A percentile compares a stretch with the other conserved stretches of the same genome.
Conservation (phyloP, 2,888 invertebrate species). For the Netelia fuscicornis region DNA sequence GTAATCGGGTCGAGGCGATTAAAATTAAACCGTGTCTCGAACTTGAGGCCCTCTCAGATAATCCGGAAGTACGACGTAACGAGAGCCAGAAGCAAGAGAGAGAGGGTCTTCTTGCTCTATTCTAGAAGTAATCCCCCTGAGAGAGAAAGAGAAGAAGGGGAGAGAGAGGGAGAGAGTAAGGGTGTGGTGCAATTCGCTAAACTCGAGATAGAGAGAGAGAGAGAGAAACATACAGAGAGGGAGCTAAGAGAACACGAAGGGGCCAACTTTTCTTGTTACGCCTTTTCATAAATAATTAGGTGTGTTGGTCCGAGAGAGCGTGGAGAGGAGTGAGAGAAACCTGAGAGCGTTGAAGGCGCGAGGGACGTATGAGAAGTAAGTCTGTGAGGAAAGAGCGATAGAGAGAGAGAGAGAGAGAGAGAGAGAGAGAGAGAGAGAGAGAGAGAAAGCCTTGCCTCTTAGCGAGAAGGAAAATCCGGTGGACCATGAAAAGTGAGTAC, state of each 20-base stretch:
- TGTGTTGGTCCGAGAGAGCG: slow-evolving; percentile 52
- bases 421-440: too few relatives aligned
- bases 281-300: slow-evolving; percentile 66
- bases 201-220: neutral
- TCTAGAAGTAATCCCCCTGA: slow-evolving; percentile 48
- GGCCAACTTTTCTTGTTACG: slow-evolving; percentile 65
- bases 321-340: slow-evolving; percentile 13
- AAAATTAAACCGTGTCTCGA: slow-evolving; percentile 63
- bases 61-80: slow-evolving; percentile 62
- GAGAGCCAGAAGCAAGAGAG: slow-evolving; percentile 22
- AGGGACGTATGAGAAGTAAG: neutral
- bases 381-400: neutral
- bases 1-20: slow-evolving; percentile 61
- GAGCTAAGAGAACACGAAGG: slow-evolving; percentile 3
- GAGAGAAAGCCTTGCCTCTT: neutral
- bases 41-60: slow-evolving; percentile 44
- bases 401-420: neutral
- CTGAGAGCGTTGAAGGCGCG: slow-evolving; percentile 1
- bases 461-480: slow-evolving; percentile 22
- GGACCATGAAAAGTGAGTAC: slow-evolving; percentile 19
- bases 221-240: slow-evolving; percentile 10
- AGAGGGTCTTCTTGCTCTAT: slow-evolving; percentile 7
- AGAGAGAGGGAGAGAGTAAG: slow-evolving; percentile 9
- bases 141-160: neutral
- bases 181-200: slow-evolving; percentile 14